These are phyloP conservation scores for Agonum fuliginosum DNA, from an alignment of 2,888 invertebrate species.

Conservation along the genomic window DNA sequence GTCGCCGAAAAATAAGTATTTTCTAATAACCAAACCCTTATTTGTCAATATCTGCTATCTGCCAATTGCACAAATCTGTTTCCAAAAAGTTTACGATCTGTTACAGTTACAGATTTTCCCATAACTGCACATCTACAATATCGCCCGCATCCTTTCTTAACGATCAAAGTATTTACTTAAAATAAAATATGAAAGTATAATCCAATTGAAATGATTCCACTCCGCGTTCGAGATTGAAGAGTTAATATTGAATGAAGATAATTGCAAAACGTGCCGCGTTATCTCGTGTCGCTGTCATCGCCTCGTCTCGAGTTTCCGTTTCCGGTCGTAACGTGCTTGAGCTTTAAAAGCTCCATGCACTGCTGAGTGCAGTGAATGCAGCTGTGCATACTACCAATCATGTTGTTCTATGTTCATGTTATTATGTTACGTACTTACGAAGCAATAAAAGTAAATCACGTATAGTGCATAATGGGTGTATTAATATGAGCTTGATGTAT, in stretches of 20 bases:
- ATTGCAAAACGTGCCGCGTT: conserved; percentile 13
- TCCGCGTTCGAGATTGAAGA: conserved; percentile 15
- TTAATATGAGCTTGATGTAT: too few relatives aligned
- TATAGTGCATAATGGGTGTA: too few relatives aligned
- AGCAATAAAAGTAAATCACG: conserved; percentile 16
- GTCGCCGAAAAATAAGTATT: too few relatives aligned
- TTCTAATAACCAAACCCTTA: too few relatives aligned
- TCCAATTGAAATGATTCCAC: conserved; percentile 19
- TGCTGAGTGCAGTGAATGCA: neutral
- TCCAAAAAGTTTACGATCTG: too few relatives aligned
- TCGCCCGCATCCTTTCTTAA: too few relatives aligned
- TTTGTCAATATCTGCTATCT: too few relatives aligned
- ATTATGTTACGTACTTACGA: conserved; percentile 10
- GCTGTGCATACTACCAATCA: conserved; percentile 1
- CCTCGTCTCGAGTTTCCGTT: neutral
- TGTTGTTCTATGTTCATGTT: neutral
- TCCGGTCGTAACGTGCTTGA: neutral
- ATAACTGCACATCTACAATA: too few relatives aligned
- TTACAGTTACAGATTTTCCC: too few relatives aligned
- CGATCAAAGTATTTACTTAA: conserved; percentile 5
- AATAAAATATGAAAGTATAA: conserved; percentile 4
- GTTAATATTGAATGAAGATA: conserved; percentile 43
- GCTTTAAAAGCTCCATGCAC: neutral
- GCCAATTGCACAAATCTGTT: too few relatives aligned
- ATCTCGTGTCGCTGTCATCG: conserved; percentile 15